Percentiles rank a stretch among this genome's conserved stretches.
Conservation (phyloP, 1,140 invertebrate species). For the Muscidifurax raptorellus region DNA sequence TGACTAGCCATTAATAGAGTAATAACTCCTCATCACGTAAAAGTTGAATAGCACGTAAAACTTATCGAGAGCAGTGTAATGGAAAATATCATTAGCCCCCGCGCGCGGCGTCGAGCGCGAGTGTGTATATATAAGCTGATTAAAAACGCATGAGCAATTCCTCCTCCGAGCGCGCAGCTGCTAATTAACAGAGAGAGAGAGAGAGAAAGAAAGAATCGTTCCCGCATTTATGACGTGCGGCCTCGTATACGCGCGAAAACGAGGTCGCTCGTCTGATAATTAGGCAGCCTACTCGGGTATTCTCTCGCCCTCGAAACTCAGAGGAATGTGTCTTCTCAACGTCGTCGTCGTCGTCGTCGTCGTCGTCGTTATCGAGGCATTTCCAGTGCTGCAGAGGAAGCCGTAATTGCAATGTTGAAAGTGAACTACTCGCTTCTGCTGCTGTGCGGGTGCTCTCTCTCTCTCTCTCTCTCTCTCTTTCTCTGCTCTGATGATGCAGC, state of each 20-base stretch:
- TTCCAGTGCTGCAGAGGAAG: background rate
- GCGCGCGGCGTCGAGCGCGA: too few relatives aligned
- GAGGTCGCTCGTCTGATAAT: constrained; percentile 10
- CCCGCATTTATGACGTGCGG: too few relatives aligned
- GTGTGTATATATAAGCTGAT: background rate
- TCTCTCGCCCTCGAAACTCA: background rate
- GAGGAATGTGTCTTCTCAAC: background rate
- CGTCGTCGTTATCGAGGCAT: background rate
- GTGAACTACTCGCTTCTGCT: background rate
- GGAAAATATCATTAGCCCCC: background rate
- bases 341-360: background rate
- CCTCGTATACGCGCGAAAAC: background rate
- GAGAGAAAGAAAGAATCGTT: background rate
- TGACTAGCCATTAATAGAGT: constrained; percentile 13
- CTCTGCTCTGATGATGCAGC: background rate
- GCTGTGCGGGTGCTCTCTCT: background rate
- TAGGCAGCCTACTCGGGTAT: background rate
- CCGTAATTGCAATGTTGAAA: background rate
- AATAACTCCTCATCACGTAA: background rate
- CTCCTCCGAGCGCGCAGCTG: background rate
- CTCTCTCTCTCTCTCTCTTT: too few relatives aligned
- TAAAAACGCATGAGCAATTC: background rate
- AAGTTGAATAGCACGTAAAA: background rate
- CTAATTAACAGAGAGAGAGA: background rate
- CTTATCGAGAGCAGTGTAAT: background rate